These are phyloP conservation scores for Lepeophtheirus nordmannii DNA, from an alignment of 2,888 invertebrate genomes.

Conservation along the genomic window DNA sequence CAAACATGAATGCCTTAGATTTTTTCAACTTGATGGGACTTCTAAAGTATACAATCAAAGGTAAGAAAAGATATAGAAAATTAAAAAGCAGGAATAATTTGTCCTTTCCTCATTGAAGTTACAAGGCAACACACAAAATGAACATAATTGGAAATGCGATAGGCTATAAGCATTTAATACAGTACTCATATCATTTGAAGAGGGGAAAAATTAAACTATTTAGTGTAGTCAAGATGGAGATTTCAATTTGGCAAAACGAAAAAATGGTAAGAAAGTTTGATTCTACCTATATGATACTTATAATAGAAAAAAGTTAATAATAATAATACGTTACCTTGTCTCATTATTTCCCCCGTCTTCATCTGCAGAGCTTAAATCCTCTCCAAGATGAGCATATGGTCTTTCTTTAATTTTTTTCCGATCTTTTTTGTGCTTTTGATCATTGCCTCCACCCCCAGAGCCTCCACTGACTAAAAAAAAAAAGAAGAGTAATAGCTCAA, in stretches of 20 bases:
- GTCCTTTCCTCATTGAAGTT: background rate
- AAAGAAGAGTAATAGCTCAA: background rate
- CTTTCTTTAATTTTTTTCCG: slow-evolving; percentile 25
- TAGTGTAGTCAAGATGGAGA: background rate
- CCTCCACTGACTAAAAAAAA: background rate
- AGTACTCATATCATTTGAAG: background rate
- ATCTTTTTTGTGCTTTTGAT: slow-evolving; percentile 16
- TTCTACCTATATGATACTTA: too few species aligned
- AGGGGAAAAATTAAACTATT: background rate
- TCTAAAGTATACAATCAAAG: slow-evolving; percentile 22
- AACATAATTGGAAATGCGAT: background rate
- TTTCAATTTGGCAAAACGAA: too few species aligned
- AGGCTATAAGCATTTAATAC: too few species aligned
- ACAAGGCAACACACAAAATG: background rate
- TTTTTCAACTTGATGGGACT: slow-evolving; percentile 30
- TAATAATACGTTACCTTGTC: too few species aligned
- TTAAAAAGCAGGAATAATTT: background rate
- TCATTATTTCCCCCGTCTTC: slow-evolving; percentile 15
- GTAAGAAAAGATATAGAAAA: background rate
- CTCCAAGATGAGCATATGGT: slow-evolving; percentile 25
- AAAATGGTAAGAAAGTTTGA: too few species aligned
- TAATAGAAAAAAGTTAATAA: too few species aligned
- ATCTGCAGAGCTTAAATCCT: slow-evolving; percentile 23
- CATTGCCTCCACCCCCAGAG: background rate
- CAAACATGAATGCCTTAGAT: slow-evolving; percentile 34